Percentiles rank a stretch among this genome's conserved stretches.
These are phyloP conservation scores for Auanema sp. DNA, from an alignment of 2,888 invertebrate species.

Conservation along the genomic window DNA sequence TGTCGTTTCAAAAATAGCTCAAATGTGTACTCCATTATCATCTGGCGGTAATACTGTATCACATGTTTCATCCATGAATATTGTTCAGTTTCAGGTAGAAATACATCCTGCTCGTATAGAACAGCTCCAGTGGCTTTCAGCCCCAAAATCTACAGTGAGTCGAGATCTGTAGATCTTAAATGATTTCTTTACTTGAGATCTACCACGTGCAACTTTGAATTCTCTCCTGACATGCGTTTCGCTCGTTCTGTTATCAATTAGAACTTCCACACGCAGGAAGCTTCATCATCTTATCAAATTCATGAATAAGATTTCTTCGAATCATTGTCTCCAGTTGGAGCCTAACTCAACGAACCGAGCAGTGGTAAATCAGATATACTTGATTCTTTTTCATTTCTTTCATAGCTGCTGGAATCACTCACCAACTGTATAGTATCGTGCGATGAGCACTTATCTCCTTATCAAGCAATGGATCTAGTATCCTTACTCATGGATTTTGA, in stretches of 20 bases:
- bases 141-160: background rate
- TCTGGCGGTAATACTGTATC: background rate
- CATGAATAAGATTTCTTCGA: conserved; percentile 12
- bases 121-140: background rate
- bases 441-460: background rate
- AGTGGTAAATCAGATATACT: conserved; percentile 6
- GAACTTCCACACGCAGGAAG: conserved; percentile 1
- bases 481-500: conserved; percentile 8
- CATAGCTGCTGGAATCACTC: background rate
- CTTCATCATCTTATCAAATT: conserved; percentile 11
- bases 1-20: background rate
- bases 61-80: background rate
- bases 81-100: background rate
- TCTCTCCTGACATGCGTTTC: conserved; percentile 3
- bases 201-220: background rate
- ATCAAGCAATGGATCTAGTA: conserved; percentile 9
- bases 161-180: too few relatives aligned
- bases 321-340: conserved; percentile 15
- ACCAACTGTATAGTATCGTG: conserved; percentile 3
- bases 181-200: background rate
- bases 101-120: background rate
- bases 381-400: background rate
- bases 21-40: background rate
- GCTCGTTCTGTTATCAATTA: conserved; percentile 16
- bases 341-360: conserved; percentile 3